These are phyloP conservation scores for Manacus vitellinus DNA, from an alignment of 2,113 vertebrate species.

Conservation along the genomic window DNA sequence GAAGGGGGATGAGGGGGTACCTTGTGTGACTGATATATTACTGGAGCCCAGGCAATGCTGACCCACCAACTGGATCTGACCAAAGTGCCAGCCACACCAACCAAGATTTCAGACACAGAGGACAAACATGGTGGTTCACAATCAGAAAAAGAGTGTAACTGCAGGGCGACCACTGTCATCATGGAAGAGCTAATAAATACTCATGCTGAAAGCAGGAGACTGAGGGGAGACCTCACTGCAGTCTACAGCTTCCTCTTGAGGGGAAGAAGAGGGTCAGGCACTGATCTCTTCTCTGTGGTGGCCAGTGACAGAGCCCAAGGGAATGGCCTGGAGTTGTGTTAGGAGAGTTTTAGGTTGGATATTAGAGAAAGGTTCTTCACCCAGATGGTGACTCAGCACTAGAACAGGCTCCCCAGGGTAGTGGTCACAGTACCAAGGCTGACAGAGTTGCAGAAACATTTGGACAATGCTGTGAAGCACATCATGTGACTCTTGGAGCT, in stretches of 20 bases:
- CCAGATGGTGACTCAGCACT: neutral
- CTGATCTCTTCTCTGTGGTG: neutral
- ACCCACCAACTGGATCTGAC: fast-evolving
- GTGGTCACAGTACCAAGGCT: neutral
- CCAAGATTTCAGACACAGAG: fast-evolving
- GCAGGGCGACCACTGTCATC: fast-evolving
- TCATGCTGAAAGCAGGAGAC: neutral
- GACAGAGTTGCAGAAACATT: neutral
- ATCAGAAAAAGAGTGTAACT: neutral
- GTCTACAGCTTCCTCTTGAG: neutral
- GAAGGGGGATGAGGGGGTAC: too few relatives aligned
- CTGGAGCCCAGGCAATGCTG: neutral
- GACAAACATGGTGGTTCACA: neutral
- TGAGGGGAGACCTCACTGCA: neutral
- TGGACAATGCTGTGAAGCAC: neutral
- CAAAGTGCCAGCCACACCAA: fast-evolving
- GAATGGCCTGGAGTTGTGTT: neutral
- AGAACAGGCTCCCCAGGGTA: neutral
- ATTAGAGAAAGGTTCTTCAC: neutral
- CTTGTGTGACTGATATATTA: neutral
- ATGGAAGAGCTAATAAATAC: neutral
- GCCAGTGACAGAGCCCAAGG: neutral
- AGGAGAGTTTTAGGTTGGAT: neutral
- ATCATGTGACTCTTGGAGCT: neutral
- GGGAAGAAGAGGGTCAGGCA: neutral